Conservation (phyloP, 2,113 vertebrate species). For the Dicentrarchus labrax region DNA sequence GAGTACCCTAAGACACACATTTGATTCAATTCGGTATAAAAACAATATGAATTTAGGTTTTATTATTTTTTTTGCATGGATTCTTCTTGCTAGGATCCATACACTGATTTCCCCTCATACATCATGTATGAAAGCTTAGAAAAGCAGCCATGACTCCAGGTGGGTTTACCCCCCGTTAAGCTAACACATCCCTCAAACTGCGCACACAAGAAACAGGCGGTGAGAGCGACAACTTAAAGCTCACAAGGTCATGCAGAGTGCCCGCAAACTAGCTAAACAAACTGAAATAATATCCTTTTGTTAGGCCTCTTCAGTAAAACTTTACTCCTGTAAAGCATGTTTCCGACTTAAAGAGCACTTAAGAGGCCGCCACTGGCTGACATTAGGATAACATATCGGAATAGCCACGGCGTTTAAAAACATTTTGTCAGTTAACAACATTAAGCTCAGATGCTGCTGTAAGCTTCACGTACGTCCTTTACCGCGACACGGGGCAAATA, state of each 20-base stretch:
- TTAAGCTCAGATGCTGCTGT: background rate
- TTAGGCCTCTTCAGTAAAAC: background rate
- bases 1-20: background rate
- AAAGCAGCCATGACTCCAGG: background rate
- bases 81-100: background rate
- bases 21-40: background rate
- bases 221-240: slow-evolving; percentile 12
- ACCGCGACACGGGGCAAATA: background rate
- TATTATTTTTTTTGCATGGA: background rate
- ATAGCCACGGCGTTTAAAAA: background rate
- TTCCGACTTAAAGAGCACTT: background rate
- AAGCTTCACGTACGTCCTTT: slow-evolving; percentile 30
- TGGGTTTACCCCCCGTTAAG: background rate
- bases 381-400: background rate
- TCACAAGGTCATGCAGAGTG: slow-evolving; percentile 70
- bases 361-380: background rate
- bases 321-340: background rate
- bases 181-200: slow-evolving; percentile 5
- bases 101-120: background rate
- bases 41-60: background rate
- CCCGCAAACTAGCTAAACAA: slow-evolving; percentile 17
- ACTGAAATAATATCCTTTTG: background rate
- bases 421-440: background rate
- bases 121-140: background rate
- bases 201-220: slow-evolving; percentile 13